Percentiles rank a stretch among this genome's conserved stretches.
Conservation (phyloP, 1,140 invertebrate species). For the Helicoverpa zea region DNA sequence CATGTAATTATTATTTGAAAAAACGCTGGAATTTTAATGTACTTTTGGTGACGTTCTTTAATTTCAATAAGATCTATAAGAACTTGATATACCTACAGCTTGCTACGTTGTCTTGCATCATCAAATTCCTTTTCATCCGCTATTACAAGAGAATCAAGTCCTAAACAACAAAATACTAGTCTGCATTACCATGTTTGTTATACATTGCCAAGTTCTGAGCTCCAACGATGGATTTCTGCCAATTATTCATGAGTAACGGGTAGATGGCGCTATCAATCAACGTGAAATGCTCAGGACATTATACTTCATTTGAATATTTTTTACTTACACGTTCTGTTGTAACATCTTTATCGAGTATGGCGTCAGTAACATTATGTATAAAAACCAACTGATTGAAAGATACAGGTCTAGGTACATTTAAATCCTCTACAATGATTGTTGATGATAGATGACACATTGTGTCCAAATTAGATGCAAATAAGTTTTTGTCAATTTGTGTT, state of each 20-base stretch:
- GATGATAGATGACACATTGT: slow-evolving; percentile 24
- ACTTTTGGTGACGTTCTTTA: too few relatives aligned
- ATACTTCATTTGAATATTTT: slow-evolving; percentile 9
- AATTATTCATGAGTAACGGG: slow-evolving; percentile 19
- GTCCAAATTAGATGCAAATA: slow-evolving; percentile 21
- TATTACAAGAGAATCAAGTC: neutral
- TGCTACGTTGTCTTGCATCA: too few relatives aligned
- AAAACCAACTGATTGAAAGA: slow-evolving; percentile 17
- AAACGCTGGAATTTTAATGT: too few relatives aligned
- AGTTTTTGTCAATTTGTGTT: neutral
- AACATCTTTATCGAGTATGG: slow-evolving; percentile 3
- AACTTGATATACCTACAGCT: too few relatives aligned
- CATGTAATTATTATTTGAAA: too few relatives aligned
- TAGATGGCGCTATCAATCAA: slow-evolving; percentile 1
- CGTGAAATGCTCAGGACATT: neutral
- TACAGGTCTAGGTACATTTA: neutral
- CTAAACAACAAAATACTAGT: neutral
- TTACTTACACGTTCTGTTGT: neutral
- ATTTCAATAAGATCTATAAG: too few relatives aligned
- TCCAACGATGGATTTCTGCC: slow-evolving; percentile 7
- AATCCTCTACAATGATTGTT: neutral
- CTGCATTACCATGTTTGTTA: slow-evolving; percentile 5
- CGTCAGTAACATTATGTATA: neutral
- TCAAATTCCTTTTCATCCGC: too few relatives aligned
- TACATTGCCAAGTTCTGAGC: slow-evolving; percentile 14